phyloP scores from a whole-genome alignment of 2,888 invertebrate species.

The Orgyia antiqua region DNA sequence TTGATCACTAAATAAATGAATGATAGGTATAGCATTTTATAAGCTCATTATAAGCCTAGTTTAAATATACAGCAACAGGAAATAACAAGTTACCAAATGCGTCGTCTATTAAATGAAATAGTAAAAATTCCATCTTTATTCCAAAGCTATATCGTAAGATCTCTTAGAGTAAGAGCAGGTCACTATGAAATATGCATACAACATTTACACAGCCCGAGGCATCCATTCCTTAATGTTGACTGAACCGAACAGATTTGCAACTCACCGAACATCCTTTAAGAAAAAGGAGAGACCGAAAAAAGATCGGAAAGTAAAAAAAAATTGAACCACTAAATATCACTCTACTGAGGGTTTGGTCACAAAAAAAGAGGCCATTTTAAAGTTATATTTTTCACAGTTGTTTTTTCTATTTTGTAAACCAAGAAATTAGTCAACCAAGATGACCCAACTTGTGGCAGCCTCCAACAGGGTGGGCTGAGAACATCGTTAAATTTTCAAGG shows the following conservation, averaged over 20 bases:
- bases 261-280: slow-evolving; percentile 68
- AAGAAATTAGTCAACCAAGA: too few relatives aligned
- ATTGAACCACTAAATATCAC: slow-evolving; percentile 60
- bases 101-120: slow-evolving; percentile 12
- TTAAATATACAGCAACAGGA: too few relatives aligned
- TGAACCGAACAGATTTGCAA: slow-evolving; percentile 71
- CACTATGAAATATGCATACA: slow-evolving; percentile 74
- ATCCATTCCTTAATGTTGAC: slow-evolving; percentile 64
- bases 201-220: slow-evolving; percentile 68
- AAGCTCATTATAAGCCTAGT: too few relatives aligned
- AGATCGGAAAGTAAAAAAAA: slow-evolving; percentile 52
- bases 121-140: slow-evolving; percentile 26
- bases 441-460: too few relatives aligned
- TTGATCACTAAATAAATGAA: too few relatives aligned
- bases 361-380: slow-evolving; percentile 22
- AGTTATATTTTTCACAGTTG: slow-evolving; percentile 19
- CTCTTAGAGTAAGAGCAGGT: slow-evolving; percentile 63
- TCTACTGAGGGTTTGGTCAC: slow-evolving; percentile 29
- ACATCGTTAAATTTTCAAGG: too few relatives aligned
- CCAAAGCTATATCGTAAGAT: slow-evolving; percentile 56
- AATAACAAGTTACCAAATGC: too few relatives aligned
- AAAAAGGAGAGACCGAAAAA: slow-evolving; percentile 61
- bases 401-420: too few relatives aligned
- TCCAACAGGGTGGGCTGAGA: too few relatives aligned
- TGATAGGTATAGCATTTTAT: too few relatives aligned